These are phyloP conservation scores for Ganaspis sp. DNA, from an alignment of 1,140 invertebrate genomes.

Conservation along the genomic window DNA sequence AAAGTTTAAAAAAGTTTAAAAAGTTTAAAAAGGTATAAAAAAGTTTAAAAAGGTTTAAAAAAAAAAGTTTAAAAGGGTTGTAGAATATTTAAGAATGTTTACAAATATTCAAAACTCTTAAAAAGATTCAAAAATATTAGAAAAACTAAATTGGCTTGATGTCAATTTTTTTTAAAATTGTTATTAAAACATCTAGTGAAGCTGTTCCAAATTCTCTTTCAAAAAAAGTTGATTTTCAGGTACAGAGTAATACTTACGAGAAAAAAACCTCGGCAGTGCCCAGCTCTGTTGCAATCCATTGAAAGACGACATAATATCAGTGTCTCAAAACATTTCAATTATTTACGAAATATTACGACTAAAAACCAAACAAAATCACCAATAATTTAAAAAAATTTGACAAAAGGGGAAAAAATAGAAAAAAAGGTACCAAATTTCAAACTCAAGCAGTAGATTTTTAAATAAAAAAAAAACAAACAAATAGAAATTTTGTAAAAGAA, in stretches of 20 bases:
- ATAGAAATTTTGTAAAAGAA: too few species aligned
- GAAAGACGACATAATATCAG: constrained; percentile 32
- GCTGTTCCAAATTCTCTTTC: background rate
- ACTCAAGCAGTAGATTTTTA: background rate
- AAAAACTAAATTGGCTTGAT: too few species aligned
- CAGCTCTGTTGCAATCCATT: constrained; percentile 31
- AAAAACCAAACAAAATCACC: background rate
- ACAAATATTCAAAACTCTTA: too few species aligned
- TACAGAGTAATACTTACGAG: constrained; percentile 23
- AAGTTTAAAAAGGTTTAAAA: too few species aligned
- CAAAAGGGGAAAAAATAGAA: background rate
- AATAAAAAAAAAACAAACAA: too few species aligned
- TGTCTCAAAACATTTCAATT: constrained; percentile 24
- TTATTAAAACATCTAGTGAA: background rate
- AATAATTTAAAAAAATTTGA: too few species aligned
- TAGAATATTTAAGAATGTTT: too few species aligned
- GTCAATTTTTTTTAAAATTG: too few species aligned
- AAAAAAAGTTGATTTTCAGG: constrained; percentile 13
- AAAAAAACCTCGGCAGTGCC: constrained; percentile 28
- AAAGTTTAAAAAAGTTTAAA: too few species aligned
- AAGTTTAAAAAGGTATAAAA: too few species aligned
- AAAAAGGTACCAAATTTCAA: background rate
- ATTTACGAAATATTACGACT: constrained; percentile 11
- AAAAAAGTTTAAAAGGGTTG: too few species aligned
- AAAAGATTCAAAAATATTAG: too few species aligned